Base-by-base conservation (phyloP, 2,113 vertebrate species). In the Galeopterus variegatus region DNA sequence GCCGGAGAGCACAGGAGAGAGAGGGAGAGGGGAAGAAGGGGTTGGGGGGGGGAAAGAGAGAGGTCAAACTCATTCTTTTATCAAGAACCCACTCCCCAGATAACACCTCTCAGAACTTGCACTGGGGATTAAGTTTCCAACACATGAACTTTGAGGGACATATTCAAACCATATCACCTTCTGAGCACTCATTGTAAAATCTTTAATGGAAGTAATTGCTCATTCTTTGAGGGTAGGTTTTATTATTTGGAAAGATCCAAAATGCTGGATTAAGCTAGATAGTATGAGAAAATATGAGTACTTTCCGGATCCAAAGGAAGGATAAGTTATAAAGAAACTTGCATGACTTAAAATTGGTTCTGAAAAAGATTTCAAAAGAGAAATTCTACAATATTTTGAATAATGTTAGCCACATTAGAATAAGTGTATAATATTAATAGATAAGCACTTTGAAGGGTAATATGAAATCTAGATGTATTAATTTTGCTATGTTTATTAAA, bases 341-440 rank as follows among this genome's bases (percentile, higher is more conserved):
- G 28, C 3, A 48, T 33, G 28, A 82, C 64, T 95, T 95, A 56
- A 92, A 92, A 75, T 28, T 50, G 62, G 19, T 26, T 90, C 41
- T 48, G 21, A 87, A 75, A 31, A 36, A 75, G 8, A 86, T 90
- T 79, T 94, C 33, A 79, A 95, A 83, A 76, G 14, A 86, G 41
- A 93, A 86, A 86, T 70, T 95, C 54, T 83, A 72, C 77, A 90
- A 36, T 41, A 60, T 85, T 83, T 84, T 95, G 80, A 94, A 96
- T 48, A 88, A 36, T 73, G 70, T 8, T 6, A 80, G 28, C 19
- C n/a, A 94, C 33, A 64, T 84, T 81, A 76, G 36, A 97, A 26
- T 50, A 89, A 81, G 15, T 56, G 3, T 56, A 64, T 70, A 79
- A 70, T 75, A 81, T 64, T 84, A 41, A 94, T 45, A 90, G 50